Conservation (phyloP, 2,888 invertebrate genomes). For the Drosophila basisetae region DNA sequence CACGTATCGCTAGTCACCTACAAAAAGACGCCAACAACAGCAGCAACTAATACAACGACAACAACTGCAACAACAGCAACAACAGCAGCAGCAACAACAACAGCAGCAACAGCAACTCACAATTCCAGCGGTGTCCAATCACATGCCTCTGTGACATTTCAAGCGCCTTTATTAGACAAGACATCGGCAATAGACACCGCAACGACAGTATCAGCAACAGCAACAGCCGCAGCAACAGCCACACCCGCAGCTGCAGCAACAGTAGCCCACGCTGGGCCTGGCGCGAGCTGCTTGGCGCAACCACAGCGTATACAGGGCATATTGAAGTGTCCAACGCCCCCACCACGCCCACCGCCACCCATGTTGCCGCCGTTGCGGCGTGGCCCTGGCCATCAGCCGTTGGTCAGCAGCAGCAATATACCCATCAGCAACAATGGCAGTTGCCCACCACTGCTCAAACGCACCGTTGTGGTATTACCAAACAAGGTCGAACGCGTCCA, state of each 20-base stretch:
- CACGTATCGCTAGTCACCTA: slow-evolving; percentile 90
- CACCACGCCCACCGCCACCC: slow-evolving; percentile 78
- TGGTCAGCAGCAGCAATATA: slow-evolving; percentile 34
- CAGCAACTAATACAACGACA: slow-evolving; percentile 51
- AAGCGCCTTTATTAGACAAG: slow-evolving; percentile 74
- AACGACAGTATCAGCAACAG: slow-evolving; percentile 28
- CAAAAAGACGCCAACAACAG: slow-evolving; percentile 88
- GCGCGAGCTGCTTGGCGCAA: slow-evolving; percentile 50
- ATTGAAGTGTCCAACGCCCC: slow-evolving; percentile 74
- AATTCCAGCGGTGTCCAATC: slow-evolving; percentile 70
- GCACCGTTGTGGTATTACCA: slow-evolving; percentile 63
- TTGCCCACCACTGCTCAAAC: slow-evolving; percentile 65
- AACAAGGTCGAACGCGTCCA: slow-evolving; percentile 75
- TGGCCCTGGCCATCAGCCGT: slow-evolving; percentile 58
- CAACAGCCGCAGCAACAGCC: slow-evolving; percentile 37
- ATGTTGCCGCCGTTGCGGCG: slow-evolving; percentile 57
- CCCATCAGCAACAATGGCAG: slow-evolving; percentile 39
- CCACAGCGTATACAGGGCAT: slow-evolving; percentile 58
- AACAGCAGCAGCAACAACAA: slow-evolving; percentile 28
- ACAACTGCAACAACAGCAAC: slow-evolving; percentile 29
- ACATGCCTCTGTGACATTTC: slow-evolving; percentile 81
- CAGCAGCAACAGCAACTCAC: slow-evolving; percentile 44
- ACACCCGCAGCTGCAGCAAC: slow-evolving; percentile 41
- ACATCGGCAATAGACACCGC: slow-evolving; percentile 36
- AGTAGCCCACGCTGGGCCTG: slow-evolving; percentile 57